Evolutionary conservation across 1,140 invertebrate genomes (phyloP).

Genomic region (Atopsyche davidsoni): DNA sequence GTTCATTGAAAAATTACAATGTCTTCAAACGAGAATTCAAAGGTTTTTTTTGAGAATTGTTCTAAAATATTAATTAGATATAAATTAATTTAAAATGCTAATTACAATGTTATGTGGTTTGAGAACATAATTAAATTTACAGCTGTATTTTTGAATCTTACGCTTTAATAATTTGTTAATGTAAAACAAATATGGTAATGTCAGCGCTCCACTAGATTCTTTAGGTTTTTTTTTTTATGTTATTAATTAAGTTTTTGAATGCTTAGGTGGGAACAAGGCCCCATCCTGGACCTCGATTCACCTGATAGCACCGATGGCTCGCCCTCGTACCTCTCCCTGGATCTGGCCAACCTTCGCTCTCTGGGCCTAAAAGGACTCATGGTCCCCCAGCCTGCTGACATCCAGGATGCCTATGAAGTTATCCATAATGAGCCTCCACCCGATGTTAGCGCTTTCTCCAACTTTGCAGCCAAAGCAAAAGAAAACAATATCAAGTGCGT

Average conservation of each 20-base stretch:
- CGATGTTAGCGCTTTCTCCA: slow-evolving; percentile 35
- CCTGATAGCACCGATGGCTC: slow-evolving; percentile 28
- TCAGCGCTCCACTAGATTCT: too few relatives aligned
- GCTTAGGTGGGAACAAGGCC: slow-evolving; percentile 53
- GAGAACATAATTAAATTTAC: too few relatives aligned
- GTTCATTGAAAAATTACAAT: too few relatives aligned
- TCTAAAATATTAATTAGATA: too few relatives aligned
- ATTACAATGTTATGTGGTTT: too few relatives aligned
- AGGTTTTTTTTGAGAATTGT: too few relatives aligned
- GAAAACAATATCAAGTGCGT: slow-evolving; percentile 39
- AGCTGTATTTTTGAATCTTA: too few relatives aligned
- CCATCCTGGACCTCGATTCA: slow-evolving; percentile 53
- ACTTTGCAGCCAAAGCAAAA: slow-evolving; percentile 40
- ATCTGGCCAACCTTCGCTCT: slow-evolving; percentile 9
- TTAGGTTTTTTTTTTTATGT: slow-evolving; percentile 1
- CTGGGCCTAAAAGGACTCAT: slow-evolving; percentile 22
- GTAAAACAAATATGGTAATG: too few relatives aligned
- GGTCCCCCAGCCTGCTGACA: slow-evolving; percentile 31
- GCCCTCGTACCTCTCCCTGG: slow-evolving; percentile 16
- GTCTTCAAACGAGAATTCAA: too few relatives aligned
- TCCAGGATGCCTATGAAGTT: slow-evolving; percentile 30
- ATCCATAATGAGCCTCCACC: slow-evolving; percentile 34
- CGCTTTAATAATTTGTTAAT: too few relatives aligned
- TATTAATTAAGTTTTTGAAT: slow-evolving; percentile 2
- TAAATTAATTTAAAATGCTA: too few relatives aligned